Evolutionary conservation across 2,797 vertebrate species (phyloP).

Genomic region (Perodicticus potto): DNA sequence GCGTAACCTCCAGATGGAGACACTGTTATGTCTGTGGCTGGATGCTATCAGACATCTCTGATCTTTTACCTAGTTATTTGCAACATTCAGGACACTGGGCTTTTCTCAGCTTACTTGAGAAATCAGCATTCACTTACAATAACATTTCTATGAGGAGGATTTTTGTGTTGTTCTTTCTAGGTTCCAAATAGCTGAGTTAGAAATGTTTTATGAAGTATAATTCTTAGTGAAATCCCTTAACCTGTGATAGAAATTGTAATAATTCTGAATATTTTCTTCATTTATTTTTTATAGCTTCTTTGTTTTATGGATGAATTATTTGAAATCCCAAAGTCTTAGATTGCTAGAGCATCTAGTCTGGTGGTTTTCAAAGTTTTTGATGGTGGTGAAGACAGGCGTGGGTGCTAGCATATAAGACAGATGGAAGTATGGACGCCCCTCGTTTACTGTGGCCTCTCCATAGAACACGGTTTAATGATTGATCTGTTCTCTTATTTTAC

Average conservation of each 20-base stretch:
- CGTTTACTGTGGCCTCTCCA: not conserved
- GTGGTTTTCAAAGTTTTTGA: constrained; percentile 21
- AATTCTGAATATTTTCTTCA: constrained; percentile 28
- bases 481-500: constrained; percentile 20
- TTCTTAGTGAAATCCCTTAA: not conserved
- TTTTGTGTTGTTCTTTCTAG: not conserved
- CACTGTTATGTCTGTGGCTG: rapidly evolving
- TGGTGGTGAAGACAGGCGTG: not conserved
- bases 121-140: not conserved
- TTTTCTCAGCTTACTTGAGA: constrained; percentile 33
- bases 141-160: not conserved
- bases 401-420: not conserved
- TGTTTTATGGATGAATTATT: not conserved
- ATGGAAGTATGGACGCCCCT: not conserved
- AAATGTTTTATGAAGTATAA: not conserved
- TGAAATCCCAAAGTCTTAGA: not conserved
- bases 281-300: constrained; percentile 24
- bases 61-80: not conserved
- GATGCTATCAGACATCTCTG: not conserved
- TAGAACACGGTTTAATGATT: not conserved
- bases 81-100: not conserved
- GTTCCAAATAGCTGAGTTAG: constrained; percentile 40
- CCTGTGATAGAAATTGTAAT: constrained; percentile 12
- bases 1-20: not conserved
- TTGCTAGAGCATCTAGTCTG: not conserved